These are phyloP conservation scores for Erynnis tages DNA, from an alignment of 2,888 invertebrate species.

Conservation along the genomic window DNA sequence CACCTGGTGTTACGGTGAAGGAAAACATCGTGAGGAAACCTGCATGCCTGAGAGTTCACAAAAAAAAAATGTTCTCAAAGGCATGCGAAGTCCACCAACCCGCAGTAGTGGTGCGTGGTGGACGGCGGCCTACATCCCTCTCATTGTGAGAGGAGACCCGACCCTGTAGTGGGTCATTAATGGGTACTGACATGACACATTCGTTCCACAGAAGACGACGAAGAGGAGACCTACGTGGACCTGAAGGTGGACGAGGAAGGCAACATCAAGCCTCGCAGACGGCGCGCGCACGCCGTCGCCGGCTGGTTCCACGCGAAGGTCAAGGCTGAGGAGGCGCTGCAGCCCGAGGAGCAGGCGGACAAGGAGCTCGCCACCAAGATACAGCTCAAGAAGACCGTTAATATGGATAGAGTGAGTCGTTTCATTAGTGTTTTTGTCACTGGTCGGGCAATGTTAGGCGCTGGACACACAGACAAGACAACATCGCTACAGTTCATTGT, in stretches of 20 bases:
- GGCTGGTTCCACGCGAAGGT: conserved; percentile 70
- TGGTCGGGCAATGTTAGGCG: no score
- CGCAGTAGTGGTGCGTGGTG: no score
- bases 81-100: no score
- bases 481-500: neutral
- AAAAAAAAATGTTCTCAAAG: no score
- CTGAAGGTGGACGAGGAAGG: conserved; percentile 67
- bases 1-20: no score
- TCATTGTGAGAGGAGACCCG: no score
- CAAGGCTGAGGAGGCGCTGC: conserved; percentile 37
- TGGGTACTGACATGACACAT: no score
- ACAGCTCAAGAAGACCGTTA: conserved; percentile 64
- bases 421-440: neutral
- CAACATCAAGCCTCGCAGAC: conserved; percentile 60
- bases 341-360: conserved; percentile 40
- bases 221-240: conserved; percentile 70
- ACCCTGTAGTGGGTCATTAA: no score
- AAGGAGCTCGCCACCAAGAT: conserved; percentile 59
- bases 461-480: no score
- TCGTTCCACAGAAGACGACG: conserved; percentile 53
- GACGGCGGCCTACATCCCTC: no score
- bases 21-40: no score
- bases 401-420: conserved; percentile 62
- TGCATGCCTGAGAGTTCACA: no score
- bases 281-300: conserved; percentile 35